Evolutionary conservation across 2,113 vertebrate genomes (phyloP).

Genomic region (Stegastes partitus): DNA sequence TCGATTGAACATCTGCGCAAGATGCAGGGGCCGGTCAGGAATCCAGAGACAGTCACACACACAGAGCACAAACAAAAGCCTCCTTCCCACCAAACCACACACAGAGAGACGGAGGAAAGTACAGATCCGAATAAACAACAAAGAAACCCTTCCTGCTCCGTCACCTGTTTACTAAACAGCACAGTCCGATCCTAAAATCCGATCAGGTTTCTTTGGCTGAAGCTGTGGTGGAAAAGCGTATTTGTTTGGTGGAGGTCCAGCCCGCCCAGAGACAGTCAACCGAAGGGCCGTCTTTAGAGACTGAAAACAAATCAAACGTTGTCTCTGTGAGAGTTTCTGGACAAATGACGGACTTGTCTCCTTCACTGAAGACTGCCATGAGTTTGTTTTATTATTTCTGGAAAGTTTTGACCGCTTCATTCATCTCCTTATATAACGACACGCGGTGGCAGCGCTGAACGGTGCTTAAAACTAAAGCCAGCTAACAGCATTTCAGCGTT

Average conservation of each 20-base stretch:
- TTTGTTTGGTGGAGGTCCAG: constrained; percentile 11
- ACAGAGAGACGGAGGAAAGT: background rate
- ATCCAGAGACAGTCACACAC: constrained; percentile 10
- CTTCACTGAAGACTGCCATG: background rate
- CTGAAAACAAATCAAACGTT: background rate
- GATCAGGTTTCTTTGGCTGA: background rate
- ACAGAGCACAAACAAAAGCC: background rate
- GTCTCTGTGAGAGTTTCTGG: background rate
- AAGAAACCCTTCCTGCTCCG: constrained; percentile 1
- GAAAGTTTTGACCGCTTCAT: background rate
- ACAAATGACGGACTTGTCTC: background rate
- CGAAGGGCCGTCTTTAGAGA: background rate
- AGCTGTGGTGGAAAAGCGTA: constrained; percentile 3
- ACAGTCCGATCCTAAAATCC: background rate
- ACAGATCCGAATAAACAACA: constrained; percentile 7
- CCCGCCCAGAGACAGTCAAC: background rate
- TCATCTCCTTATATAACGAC: background rate
- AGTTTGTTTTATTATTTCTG: constrained; percentile 6
- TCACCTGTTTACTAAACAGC: constrained; percentile 1
- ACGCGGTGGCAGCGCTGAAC: background rate
- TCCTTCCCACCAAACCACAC: constrained; percentile 14
- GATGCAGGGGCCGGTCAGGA: background rate
- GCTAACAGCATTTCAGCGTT: background rate
- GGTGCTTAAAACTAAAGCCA: background rate
- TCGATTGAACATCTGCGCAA: constrained; percentile 36